A percentile compares a stretch with the other conserved stretches of the same genome.
Evolutionary conservation across 2,113 vertebrate genomes (phyloP).

Genomic region (Hystrix brachyura): DNA sequence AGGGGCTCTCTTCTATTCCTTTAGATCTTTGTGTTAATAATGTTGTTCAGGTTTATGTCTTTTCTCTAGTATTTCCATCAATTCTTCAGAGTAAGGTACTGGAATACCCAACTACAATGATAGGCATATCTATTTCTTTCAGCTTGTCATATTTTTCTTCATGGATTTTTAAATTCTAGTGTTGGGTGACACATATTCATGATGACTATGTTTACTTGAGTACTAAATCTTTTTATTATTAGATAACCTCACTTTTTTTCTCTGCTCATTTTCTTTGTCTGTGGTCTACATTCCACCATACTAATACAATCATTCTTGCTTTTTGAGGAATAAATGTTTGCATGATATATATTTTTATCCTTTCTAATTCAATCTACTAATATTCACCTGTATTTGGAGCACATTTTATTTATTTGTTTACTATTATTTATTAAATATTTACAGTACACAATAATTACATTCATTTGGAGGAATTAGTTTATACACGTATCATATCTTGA

Average conservation of each 20-base stretch:
- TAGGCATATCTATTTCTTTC: neutral
- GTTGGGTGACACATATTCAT: neutral
- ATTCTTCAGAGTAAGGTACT: neutral
- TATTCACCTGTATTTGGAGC: neutral
- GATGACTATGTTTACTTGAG: neutral
- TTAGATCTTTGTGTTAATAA: neutral
- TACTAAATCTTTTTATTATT: neutral
- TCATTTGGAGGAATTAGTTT: neutral
- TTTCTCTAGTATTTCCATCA: neutral
- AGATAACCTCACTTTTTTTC: neutral
- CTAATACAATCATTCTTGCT: neutral
- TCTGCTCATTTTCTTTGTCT: neutral
- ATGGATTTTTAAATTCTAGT: neutral
- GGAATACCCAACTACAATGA: neutral
- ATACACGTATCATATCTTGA: neutral
- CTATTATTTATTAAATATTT: neutral
- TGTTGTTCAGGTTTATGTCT: neutral
- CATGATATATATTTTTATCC: neutral
- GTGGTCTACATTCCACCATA: neutral
- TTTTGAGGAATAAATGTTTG: neutral
- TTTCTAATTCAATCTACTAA: neutral
- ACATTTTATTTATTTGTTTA: neutral
- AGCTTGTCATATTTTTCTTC: neutral
- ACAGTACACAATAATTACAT: neutral
- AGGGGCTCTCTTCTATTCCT: neutral